Base-by-base conservation (phyloP, 2,113 vertebrate genomes). In the Indicator indicator region DNA sequence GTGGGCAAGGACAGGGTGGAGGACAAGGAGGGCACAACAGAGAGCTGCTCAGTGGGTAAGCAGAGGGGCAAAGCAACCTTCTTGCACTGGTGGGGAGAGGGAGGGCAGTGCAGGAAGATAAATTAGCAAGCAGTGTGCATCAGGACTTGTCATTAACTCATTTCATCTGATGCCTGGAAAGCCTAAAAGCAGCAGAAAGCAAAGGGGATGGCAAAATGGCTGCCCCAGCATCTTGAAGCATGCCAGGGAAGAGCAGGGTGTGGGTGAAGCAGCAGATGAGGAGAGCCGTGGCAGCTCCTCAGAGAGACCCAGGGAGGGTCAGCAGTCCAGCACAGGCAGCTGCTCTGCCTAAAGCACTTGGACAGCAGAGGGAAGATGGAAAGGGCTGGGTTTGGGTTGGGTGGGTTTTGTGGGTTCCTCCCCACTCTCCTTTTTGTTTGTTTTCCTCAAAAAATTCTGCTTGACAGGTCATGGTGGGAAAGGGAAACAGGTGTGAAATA, bases 41-140 rank as follows among this genome's bases (percentile, higher is more conserved):
- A 23, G 21, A 0, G 94, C 84, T 24, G n/a, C 85, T 17, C 93
- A 54, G 11, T 72, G 86, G 95, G 98, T 98, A 91, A 97, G 97
- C 38, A 36, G 44, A 69, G 56, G 44, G 27, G 9, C 21, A 54
- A 27, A 44, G 2, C 63, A 19, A 38, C 65, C 72, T 52, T 32
- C 46, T 46, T 36, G 44, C 3, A 8, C 16, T 0, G 0, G 33
- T n/a, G 20, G 32, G 23, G 5, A 11, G 36, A 65, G 38, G 42
- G 65, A 30, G 60, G 50, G 32, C 32, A 20, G 42, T 2, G 0
- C 11, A 12, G 67, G 33, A 26, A 19, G 27, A n/a, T 9, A 28
- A 26, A 12, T 46, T 26, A 48, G 74, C 82, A 12, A 59, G 52
- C 11, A 6, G 19, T 12, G 2, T 9, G 7, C 24, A 10, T 32